Evolutionary conservation across 2,888 invertebrate species (phyloP).

Genomic region (Tridacna crocea): DNA sequence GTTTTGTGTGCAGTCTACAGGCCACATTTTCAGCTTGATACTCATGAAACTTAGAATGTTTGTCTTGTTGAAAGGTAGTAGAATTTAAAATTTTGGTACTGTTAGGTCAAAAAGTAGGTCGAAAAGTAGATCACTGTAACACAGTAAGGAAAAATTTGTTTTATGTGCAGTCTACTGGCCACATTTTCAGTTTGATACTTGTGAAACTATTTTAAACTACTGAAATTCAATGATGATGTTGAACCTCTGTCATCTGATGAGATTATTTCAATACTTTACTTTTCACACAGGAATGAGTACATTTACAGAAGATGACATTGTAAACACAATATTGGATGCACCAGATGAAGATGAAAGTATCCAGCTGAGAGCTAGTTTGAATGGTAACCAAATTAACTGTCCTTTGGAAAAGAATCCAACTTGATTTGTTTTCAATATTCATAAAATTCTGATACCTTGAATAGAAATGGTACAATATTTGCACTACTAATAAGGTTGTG

Average conservation of each 20-base stretch:
- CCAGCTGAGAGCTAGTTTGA: not conserved
- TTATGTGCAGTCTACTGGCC: too few relatives aligned
- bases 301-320: slow-evolving; percentile 16
- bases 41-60: too few relatives aligned
- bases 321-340: not conserved
- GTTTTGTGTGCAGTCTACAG: too few relatives aligned
- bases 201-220: too few relatives aligned
- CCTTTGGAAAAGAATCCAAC: not conserved
- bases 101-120: too few relatives aligned
- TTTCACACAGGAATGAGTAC: not conserved
- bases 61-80: too few relatives aligned
- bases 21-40: too few relatives aligned
- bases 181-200: too few relatives aligned
- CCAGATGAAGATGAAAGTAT: not conserved
- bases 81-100: too few relatives aligned
- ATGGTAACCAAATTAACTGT: not conserved
- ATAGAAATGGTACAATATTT: too few relatives aligned
- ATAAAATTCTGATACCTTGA: not conserved
- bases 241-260: not conserved
- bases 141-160: too few relatives aligned
- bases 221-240: not conserved
- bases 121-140: too few relatives aligned
- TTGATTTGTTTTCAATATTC: not conserved
- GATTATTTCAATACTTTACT: not conserved
- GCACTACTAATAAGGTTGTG: not conserved